Evolutionary conservation across 2,888 invertebrate genomes (phyloP).

Genomic region (Eumacrocentrus americanus): DNA sequence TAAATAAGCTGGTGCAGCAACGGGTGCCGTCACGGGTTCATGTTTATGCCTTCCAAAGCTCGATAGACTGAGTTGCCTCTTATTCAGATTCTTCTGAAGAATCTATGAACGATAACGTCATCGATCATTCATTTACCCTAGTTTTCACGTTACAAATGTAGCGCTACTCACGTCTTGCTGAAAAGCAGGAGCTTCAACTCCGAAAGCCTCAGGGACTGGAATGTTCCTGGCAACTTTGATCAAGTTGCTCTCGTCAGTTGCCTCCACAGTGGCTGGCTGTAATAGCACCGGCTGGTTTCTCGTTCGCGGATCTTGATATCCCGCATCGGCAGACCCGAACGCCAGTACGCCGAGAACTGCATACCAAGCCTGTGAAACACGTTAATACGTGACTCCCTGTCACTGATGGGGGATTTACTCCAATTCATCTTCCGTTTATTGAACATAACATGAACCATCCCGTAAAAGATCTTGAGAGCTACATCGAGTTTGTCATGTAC

Average conservation of each 20-base stretch:
- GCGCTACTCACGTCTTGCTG: slow-evolving; percentile 15
- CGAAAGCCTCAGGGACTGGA: slow-evolving; percentile 34
- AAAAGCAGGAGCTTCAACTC: slow-evolving; percentile 7
- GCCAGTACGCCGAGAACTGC: slow-evolving; percentile 43
- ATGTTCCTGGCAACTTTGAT: slow-evolving; percentile 38
- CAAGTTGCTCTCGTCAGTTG: slow-evolving; percentile 26
- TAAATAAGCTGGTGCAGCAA: slow-evolving; percentile 21
- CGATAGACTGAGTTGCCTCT: slow-evolving; percentile 44
- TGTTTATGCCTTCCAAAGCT: slow-evolving; percentile 1
- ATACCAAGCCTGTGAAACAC: slow-evolving; percentile 45
- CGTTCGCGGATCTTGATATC: slow-evolving; percentile 44
- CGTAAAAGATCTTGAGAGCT: background rate
- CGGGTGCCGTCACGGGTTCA: slow-evolving; percentile 23
- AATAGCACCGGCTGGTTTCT: slow-evolving; percentile 32
- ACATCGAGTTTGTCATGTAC: slow-evolving; percentile 32
- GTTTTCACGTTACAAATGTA: slow-evolving; percentile 11
- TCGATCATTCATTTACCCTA: background rate
- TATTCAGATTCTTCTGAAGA: slow-evolving; percentile 30
- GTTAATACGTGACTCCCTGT: background rate
- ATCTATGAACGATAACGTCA: background rate
- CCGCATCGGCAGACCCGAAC: slow-evolving; percentile 36
- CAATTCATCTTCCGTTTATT: background rate
- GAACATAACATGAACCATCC: background rate
- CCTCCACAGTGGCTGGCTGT: slow-evolving; percentile 2
- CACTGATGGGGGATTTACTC: background rate